phyloP scores from a whole-genome alignment of 2,797 vertebrate genomes.

The Tadarida brasiliensis region DNA sequence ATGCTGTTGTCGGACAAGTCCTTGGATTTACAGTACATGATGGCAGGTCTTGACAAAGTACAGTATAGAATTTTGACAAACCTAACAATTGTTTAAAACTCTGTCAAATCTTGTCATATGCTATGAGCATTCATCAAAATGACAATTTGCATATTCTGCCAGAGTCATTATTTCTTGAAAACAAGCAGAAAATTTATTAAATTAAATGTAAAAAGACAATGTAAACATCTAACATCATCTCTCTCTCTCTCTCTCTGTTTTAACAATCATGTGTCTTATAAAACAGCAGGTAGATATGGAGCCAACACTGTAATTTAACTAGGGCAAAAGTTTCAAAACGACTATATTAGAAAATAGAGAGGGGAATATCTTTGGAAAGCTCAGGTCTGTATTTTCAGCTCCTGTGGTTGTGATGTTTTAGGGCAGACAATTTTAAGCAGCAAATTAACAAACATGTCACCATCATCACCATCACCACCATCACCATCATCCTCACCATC shows the following conservation, averaged over 20 bases:
- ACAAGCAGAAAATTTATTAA: slow-evolving; percentile 17
- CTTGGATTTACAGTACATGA: neutral
- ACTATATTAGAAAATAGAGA: neutral
- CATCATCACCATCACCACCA: no score
- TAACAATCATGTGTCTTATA: neutral
- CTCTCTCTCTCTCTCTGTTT: neutral
- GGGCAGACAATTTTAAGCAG: neutral
- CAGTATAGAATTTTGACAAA: slow-evolving; percentile 6
- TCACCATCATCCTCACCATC: no score
- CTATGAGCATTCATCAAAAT: neutral
- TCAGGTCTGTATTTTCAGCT: neutral
- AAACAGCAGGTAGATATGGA: neutral
- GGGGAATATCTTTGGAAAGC: neutral
- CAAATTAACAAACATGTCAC: neutral
- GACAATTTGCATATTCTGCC: neutral
- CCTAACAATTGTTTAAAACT: neutral
- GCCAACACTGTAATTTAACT: neutral
- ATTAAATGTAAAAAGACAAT: neutral
- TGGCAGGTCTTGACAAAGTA: neutral
- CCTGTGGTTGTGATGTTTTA: neutral
- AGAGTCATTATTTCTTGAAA: neutral
- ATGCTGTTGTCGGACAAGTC: neutral
- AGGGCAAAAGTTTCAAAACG: neutral
- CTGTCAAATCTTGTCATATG: slow-evolving; percentile 46
- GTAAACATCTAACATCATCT: neutral